Evolutionary conservation across 2,888 invertebrate species (phyloP).

Genomic region (Volucella zonaria): DNA sequence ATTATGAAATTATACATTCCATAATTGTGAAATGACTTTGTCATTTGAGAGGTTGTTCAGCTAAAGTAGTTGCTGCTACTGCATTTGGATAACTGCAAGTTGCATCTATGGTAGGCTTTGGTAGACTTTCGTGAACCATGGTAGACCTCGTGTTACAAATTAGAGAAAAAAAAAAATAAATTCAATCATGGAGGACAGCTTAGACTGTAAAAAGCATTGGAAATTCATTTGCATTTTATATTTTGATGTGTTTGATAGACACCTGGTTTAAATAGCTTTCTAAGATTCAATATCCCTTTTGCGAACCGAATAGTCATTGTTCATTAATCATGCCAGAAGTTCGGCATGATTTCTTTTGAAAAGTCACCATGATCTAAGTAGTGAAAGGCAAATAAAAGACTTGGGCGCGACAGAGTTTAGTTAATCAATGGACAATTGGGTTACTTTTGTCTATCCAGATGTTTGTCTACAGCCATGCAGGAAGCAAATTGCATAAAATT

Average conservation of each 20-base stretch:
- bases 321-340: constrained; percentile 54
- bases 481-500: constrained; percentile 27
- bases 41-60: constrained; percentile 62
- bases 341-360: neutral
- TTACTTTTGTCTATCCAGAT: constrained; percentile 44
- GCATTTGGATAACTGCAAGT: constrained; percentile 45
- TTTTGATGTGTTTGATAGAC: constrained; percentile 12
- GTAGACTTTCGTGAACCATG: constrained; percentile 2
- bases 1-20: constrained; percentile 69
- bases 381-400: constrained; percentile 21
- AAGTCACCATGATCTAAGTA: neutral
- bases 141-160: constrained; percentile 6
- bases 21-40: constrained; percentile 66
- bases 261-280: constrained; percentile 54
- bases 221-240: constrained; percentile 26
- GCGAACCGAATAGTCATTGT: constrained; percentile 33
- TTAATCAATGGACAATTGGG: constrained; percentile 10
- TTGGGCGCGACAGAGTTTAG: constrained; percentile 5
- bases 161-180: constrained; percentile 15
- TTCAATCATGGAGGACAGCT: constrained; percentile 20
- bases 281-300: constrained; percentile 44
- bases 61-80: constrained; percentile 20
- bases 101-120: constrained; percentile 34
- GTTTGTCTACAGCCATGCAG: constrained; percentile 37
- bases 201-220: constrained; percentile 23